Conservation (phyloP, 2,797 vertebrate genomes). For the Typhlichthys eigenmanni region DNA sequence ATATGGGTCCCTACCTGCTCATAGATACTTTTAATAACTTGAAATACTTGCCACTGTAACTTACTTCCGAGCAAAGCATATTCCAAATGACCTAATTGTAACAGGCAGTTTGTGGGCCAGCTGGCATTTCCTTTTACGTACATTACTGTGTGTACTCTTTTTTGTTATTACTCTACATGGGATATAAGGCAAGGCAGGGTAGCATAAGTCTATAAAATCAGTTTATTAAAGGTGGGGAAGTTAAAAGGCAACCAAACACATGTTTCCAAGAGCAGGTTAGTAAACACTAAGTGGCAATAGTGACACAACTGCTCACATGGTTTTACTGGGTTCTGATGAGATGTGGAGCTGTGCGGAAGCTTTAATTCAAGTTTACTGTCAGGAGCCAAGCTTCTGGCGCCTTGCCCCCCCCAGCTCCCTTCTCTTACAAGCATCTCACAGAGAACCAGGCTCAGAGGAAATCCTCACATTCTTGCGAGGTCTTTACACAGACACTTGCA, state of each 20-base stretch:
- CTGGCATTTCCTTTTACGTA: conserved; percentile 63
- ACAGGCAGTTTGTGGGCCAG: background rate
- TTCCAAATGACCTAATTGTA: background rate
- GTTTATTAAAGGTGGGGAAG: conserved; percentile 71
- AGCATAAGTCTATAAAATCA: conserved; percentile 72
- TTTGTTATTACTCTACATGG: conserved; percentile 68
- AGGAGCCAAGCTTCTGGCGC: conserved; percentile 34
- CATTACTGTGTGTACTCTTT: conserved; percentile 19
- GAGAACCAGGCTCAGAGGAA: conserved; percentile 27
- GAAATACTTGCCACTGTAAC: too few relatives aligned
- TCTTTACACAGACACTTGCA: conserved; percentile 8
- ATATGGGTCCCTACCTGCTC: too few relatives aligned
- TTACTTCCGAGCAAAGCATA: too few relatives aligned
- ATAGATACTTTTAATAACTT: too few relatives aligned
- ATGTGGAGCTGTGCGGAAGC: conserved; percentile 17
- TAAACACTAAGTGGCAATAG: conserved; percentile 41
- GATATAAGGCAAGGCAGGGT: conserved; percentile 65
- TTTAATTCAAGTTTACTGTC: conserved; percentile 47
- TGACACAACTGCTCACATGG: background rate
- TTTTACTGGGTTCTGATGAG: conserved; percentile 50
- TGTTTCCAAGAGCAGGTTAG: conserved; percentile 61
- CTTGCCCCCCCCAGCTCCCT: background rate
- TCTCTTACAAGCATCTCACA: conserved; percentile 7
- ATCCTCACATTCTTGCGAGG: conserved; percentile 23
- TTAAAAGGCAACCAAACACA: conserved; percentile 69